Conservation (phyloP, 2,888 invertebrate genomes). For the Mesorhabditis sp. region DNA sequence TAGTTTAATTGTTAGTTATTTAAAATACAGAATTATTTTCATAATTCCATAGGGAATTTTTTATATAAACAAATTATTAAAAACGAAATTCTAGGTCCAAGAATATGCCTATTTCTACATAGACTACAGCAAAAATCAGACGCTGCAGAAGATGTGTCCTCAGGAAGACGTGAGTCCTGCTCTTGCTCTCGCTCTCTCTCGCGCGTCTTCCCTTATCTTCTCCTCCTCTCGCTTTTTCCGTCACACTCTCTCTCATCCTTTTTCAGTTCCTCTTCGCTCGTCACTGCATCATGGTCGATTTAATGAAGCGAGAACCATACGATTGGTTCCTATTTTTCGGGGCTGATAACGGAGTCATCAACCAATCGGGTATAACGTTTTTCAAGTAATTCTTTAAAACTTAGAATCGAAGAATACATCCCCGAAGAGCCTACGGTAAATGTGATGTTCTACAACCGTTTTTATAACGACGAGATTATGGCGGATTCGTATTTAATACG, state of each 20-base stretch:
- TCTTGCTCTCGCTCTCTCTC: no score
- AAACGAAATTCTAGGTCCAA: neutral
- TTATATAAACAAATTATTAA: no score
- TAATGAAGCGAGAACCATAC: neutral
- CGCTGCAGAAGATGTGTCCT: neutral
- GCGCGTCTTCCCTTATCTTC: no score
- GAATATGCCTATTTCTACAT: neutral
- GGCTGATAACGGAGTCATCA: neutral
- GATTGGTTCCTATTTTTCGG: neutral
- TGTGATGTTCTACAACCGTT: neutral
- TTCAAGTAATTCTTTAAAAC: neutral
- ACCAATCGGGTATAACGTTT: neutral
- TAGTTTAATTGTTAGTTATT: neutral
- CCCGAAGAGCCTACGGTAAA: neutral
- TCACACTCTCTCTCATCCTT: no score
- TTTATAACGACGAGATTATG: constrained; percentile 6
- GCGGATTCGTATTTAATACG: neutral
- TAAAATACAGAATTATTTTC: neutral
- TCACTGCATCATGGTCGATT: neutral
- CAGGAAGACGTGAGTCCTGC: neutral
- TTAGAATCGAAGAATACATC: neutral
- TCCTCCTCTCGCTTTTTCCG: no score
- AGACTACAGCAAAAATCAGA: neutral
- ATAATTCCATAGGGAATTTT: neutral
- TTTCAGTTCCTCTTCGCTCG: constrained; percentile 6